These are phyloP conservation scores for Neodiprion virginianus DNA, from an alignment of 1,140 invertebrate genomes.

Conservation along the genomic window DNA sequence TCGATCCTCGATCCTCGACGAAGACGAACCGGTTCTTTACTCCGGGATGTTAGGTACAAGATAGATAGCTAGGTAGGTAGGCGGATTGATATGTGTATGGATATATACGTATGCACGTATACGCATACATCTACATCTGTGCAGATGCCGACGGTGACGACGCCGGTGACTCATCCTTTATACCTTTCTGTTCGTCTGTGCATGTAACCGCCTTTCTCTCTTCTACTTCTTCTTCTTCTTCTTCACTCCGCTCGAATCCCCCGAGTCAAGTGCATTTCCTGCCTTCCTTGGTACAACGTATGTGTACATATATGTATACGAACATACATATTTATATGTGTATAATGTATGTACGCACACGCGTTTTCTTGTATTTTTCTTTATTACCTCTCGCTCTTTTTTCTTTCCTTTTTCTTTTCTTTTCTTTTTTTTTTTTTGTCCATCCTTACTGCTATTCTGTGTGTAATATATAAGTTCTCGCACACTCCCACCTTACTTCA, in stretches of 20 bases:
- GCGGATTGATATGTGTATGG: too few species aligned
- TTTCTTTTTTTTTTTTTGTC: neutral
- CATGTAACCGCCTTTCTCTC: neutral
- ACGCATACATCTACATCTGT: neutral
- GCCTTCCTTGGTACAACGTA: conserved; percentile 23
- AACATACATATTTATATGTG: neutral
- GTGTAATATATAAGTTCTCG: too few species aligned
- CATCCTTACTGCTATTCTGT: neutral
- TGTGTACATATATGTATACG: too few species aligned
- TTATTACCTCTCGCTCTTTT: neutral
- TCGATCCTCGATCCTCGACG: too few species aligned
- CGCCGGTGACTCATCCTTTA: conserved; percentile 2
- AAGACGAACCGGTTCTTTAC: too few species aligned
- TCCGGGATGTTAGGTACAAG: neutral
- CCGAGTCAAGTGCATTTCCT: conserved; percentile 61
- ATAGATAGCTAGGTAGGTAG: too few species aligned
- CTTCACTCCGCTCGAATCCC: conserved; percentile 26
- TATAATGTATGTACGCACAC: too few species aligned
- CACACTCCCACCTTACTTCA: too few species aligned
- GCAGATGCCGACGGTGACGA: neutral
- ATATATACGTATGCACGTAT: too few species aligned
- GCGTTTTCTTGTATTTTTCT: neutral
- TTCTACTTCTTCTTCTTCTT: conserved; percentile 5
- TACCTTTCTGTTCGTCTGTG: neutral
- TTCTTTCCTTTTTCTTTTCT: neutral